phyloP scores from a whole-genome alignment of 1,140 invertebrate species.

The Wiebesia pumilae region DNA sequence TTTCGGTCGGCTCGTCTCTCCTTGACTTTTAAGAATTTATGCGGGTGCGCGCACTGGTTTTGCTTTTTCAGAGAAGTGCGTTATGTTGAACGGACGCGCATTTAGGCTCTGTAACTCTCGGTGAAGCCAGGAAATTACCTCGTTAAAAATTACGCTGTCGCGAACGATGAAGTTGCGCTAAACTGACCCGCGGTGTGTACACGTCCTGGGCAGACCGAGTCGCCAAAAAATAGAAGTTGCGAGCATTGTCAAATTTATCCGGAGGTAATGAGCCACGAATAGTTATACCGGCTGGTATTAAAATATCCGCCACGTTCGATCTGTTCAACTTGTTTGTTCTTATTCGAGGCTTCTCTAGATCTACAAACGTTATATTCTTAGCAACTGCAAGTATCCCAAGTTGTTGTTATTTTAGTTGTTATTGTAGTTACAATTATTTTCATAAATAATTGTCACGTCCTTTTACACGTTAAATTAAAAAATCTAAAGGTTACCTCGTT shows the following conservation, averaged over 20 bases:
- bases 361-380: no score
- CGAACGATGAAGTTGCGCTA: slow-evolving; percentile 33
- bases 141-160: slow-evolving; percentile 51
- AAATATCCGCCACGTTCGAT: not conserved
- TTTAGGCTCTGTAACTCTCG: slow-evolving; percentile 41
- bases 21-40: slow-evolving; percentile 7
- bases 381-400: no score
- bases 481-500: no score
- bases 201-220: not conserved
- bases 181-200: not conserved
- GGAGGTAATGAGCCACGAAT: not conserved
- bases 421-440: no score
- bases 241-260: not conserved
- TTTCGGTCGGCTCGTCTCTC: not conserved
- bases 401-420: no score
- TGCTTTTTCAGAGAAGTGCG: slow-evolving; percentile 11
- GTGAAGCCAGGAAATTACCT: slow-evolving; percentile 45
- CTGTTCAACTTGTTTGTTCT: no score
- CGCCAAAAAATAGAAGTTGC: not conserved
- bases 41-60: not conserved
- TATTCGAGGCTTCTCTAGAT: no score
- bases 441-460: no score
- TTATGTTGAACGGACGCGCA: slow-evolving; percentile 30
- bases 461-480: no score
- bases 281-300: not conserved